Evolutionary conservation across 2,888 invertebrate species (phyloP), one percentile per base, ranked within the genome.

Genomic region (Papilio demoleus): DNA sequence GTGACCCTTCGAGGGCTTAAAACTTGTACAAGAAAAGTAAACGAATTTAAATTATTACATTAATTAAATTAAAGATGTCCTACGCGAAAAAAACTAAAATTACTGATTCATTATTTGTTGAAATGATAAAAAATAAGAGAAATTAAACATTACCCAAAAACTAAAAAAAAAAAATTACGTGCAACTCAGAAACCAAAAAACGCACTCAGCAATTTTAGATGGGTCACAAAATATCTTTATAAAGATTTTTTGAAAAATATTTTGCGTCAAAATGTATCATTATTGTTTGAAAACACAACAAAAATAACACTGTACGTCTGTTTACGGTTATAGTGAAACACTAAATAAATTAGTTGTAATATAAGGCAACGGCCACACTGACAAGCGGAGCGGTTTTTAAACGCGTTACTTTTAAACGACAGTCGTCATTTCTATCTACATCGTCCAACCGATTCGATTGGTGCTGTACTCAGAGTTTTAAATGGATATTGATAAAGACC

Each of bases 331-430:
- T 38, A 65, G 56, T 65, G 61, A 53, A 53, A 56, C 65, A 65
- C 69, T 69, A 61, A 69, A 69, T 69, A 65, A 69, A 69, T 69
- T 69, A 69, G 45, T 61, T 24, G 34, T 36, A 38, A 40, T 42
- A n/a, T 69, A 65, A 45, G 53, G 56, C 24, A 27, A 17, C 14
- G 17, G 31, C 5, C 47, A n/a, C 34, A 45, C 34, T 65, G 24
- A 61, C 14, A 50, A 60, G 69, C 65, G 65, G 56, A 61, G 65
- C 61, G 65, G 36, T 45, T 17, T 24, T 9, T 17, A n/a, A 17
- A 45, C 3, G 31, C 6, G 31, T 31, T 31, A 4, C 6, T 31
- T 4, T 31, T 4, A 31, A 31, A 6, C 31, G 31, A 6, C 3
- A 31, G 6, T 4, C 31, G 3, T 4, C 31, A 31, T 31, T 31